Conservation (phyloP, 2,888 invertebrate genomes). For the Tenthredo mesomela region DNA sequence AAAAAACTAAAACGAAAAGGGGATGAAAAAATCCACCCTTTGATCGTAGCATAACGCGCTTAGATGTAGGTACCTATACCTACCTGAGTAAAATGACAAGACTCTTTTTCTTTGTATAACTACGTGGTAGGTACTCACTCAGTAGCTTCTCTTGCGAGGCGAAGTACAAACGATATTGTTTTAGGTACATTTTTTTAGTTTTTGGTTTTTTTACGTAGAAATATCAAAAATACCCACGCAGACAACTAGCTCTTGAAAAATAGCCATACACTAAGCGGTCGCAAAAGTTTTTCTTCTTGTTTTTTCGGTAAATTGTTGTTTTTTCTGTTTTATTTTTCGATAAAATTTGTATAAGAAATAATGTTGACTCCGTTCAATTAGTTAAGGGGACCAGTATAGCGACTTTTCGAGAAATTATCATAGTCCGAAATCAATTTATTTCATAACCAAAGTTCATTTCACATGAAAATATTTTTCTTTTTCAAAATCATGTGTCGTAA, state of each 20-base stretch:
- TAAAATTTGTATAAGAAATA: neutral
- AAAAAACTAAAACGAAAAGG: neutral
- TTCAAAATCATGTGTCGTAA: too few species aligned
- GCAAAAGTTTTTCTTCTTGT: neutral
- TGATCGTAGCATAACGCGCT: neutral
- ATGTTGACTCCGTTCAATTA: neutral
- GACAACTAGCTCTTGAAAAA: conserved; percentile 8
- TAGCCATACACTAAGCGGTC: neutral
- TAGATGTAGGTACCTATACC: neutral
- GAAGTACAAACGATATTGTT: neutral
- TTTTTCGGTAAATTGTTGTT: neutral
- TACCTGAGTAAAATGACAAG: conserved; percentile 34
- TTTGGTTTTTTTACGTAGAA: neutral
- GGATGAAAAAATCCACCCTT: conserved; percentile 14
- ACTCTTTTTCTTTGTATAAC: conserved; percentile 14
- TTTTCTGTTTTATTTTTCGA: neutral
- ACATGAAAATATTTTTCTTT: too few species aligned
- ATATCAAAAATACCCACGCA: neutral
- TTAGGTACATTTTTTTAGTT: neutral
- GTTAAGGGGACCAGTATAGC: too few species aligned
- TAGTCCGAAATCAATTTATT: too few species aligned
- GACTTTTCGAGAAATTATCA: too few species aligned
- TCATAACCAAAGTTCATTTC: too few species aligned
- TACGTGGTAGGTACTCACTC: neutral
- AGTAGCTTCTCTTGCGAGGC: neutral